Evolutionary conservation across 1,140 invertebrate genomes (phyloP), one percentile per base, ranked within the genome.

Genomic region (Aphelenchoides fujianensis): DNA sequence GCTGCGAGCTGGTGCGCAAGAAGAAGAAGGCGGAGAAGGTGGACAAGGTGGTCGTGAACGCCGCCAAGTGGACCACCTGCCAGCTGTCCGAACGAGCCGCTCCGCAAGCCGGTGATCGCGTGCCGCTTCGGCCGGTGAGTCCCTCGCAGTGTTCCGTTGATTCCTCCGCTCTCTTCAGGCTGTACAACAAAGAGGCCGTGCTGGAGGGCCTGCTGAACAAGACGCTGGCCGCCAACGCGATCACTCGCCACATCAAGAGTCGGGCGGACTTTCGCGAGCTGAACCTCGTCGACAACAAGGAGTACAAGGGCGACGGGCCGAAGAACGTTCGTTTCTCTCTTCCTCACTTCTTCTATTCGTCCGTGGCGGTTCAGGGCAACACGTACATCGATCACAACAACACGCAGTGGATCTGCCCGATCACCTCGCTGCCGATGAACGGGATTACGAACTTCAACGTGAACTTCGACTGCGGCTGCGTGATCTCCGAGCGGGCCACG

Each of bases 1-100:
- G 96, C 73, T 93, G 95, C 85, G 95, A 97, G 86, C 87, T 97
- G 1, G 94, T 97, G 0, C 89, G 90, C 79, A 87, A 90, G 1
- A 96, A 95, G 84, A 94, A 95, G 85, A 96, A 94, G 85, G 91
- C 91, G 53, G 93, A 96, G 87, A 90, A 94, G 90, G 93, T 94
- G 90, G 94, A 97, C 82, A 95, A 94, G 87, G 90, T 92, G 83
- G 89, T 92, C 0, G 94, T 96, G 82, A 86, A 92, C 37, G 90
- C 90, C 3, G 95, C 93, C 71, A 92, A 92, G 84, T 98, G 95
- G 95, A 89, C 90, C 73, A 91, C 95, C 82, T 99, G 96, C 86
- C 90, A 92, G 7, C 88, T 98, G 59, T 91, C n/a, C 91, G 7
- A 95, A 98, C 82, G 89, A 94, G 82, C 88, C 90, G 1, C 84